Evolutionary conservation across 92 coral and sea anemone genomes (phyloP).

Genomic region (Zoanthus gigantus): DNA sequence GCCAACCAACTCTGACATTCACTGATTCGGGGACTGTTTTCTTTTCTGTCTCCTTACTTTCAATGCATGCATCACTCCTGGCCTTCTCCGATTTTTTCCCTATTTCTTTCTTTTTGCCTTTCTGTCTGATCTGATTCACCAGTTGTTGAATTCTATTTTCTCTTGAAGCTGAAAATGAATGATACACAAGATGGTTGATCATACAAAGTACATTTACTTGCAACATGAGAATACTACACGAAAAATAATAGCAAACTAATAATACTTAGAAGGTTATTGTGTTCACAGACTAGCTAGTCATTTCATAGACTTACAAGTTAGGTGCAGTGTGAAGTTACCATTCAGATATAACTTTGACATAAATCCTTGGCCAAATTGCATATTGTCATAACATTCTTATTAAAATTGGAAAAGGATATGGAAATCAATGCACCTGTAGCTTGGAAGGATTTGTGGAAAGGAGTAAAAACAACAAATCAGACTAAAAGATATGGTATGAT

Average conservation of each 20-base stretch:
- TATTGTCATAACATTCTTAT: conserved; percentile 10
- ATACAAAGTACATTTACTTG: not conserved
- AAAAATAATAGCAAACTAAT: not conserved
- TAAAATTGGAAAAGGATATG: not conserved
- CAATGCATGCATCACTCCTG: conserved; percentile 8
- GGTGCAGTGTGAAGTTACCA: conserved; percentile 15
- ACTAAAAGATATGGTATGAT: conserved; percentile 6
- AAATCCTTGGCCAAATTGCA: not conserved
- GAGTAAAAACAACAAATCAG: conserved; percentile 3
- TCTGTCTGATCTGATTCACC: conserved; percentile 16
- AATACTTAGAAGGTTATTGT: not conserved
- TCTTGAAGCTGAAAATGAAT: conserved; percentile 19
- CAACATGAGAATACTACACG: conserved; percentile 1
- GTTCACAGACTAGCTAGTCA: conserved; percentile 1
- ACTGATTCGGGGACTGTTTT: not conserved
- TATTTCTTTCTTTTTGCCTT: conserved; percentile 3
- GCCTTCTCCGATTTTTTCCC: conserved; percentile 2
- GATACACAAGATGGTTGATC: conserved; percentile 20
- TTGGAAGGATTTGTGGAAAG: conserved; percentile 4
- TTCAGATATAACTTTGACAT: not conserved
- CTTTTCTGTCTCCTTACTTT: conserved; percentile 17
- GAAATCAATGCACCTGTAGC: conserved; percentile 9
- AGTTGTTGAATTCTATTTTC: conserved; percentile 11
- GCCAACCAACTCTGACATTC: conserved; percentile 8
- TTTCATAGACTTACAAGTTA: not conserved